Percentiles rank a stretch among this genome's conserved stretches.
These are phyloP conservation scores for Bos taurus DNA, from an alignment of 2,113 vertebrate genomes.

Conservation along the genomic window ARS-UCD2.0 NC_037334.1:15825501-15826000, in stretches of 20 bases:
- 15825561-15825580: constrained; percentile 99
- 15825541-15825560: constrained; percentile 98
- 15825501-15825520: background rate
- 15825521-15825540: constrained; percentile 89
- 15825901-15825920: constrained; percentile 58
- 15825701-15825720: constrained; percentile 77
- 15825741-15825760: constrained; percentile 82
- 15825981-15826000: constrained; percentile 26
- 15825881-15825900: constrained; percentile 44
- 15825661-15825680: constrained; percentile 76
- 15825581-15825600: constrained; percentile 97
- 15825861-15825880: constrained; percentile 26
- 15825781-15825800: constrained; percentile 52
- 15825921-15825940: constrained; percentile 63
- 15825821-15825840: constrained; percentile 27
- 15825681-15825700: constrained; percentile 82
- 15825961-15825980: constrained; percentile 52
- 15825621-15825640: constrained; percentile 96
- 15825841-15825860: constrained; percentile 40
- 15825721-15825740: constrained; percentile 74
- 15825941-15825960: constrained; percentile 47
- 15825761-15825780: constrained; percentile 68
- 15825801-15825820: background rate
- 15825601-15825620: constrained; percentile 92
- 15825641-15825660: constrained; percentile 89